Percentiles rank a stretch among this genome's conserved stretches.
These are phyloP conservation scores for Lycocerus yunnanus DNA, from an alignment of 2,888 invertebrate genomes.

Conservation along the genomic window DNA sequence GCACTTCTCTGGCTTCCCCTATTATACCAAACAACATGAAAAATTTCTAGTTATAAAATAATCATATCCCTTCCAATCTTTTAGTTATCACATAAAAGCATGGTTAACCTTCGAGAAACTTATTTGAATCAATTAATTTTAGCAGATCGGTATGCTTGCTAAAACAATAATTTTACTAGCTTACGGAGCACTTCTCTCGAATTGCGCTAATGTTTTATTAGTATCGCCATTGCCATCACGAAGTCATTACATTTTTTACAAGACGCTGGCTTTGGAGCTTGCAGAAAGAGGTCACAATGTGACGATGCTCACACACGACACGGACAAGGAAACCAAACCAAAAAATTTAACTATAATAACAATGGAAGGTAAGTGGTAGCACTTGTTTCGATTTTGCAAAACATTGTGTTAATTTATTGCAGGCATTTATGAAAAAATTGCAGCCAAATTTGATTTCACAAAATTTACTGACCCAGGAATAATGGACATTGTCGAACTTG, in stretches of 20 bases:
- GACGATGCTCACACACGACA: slow-evolving; percentile 1
- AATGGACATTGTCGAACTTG: too few relatives aligned
- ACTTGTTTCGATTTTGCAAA: not conserved
- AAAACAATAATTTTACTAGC: not conserved
- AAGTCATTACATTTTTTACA: slow-evolving; percentile 7
- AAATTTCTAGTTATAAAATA: too few relatives aligned
- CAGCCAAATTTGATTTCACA: not conserved
- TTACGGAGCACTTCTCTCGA: not conserved
- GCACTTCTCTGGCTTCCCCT: too few relatives aligned
- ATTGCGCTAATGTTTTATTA: not conserved
- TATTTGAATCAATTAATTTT: too few relatives aligned
- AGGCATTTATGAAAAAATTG: not conserved
- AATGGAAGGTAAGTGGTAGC: slow-evolving; percentile 6
- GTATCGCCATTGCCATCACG: not conserved
- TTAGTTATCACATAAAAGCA: too few relatives aligned
- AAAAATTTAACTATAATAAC: not conserved
- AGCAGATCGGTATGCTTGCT: too few relatives aligned
- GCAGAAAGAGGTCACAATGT: not conserved
- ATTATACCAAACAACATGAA: too few relatives aligned
- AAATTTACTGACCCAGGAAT: too few relatives aligned
- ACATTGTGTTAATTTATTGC: too few relatives aligned
- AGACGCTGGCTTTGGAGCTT: not conserved
- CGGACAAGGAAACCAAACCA: not conserved
- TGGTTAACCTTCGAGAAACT: too few relatives aligned
- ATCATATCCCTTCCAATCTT: too few relatives aligned